These are phyloP conservation scores for Terebella lapidaria DNA, from an alignment of 2,888 invertebrate genomes.

Conservation along the genomic window DNA sequence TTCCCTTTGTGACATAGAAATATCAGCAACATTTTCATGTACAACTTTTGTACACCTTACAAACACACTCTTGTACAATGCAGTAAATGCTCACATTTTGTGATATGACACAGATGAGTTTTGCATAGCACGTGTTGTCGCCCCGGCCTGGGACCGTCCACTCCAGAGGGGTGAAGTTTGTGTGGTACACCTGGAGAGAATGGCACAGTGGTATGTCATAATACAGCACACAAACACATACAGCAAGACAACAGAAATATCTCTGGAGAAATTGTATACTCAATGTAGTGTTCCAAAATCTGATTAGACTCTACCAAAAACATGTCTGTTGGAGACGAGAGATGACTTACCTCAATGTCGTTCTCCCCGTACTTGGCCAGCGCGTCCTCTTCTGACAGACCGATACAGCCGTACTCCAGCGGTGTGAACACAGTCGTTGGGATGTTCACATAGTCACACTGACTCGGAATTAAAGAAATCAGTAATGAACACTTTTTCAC, in stretches of 20 bases:
- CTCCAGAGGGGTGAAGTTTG: constrained; percentile 90
- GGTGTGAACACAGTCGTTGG: constrained; percentile 49
- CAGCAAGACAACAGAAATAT: no score
- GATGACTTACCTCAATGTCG: constrained; percentile 34
- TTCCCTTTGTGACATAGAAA: no score
- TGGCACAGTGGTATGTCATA: no score
- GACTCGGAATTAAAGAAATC: no score
- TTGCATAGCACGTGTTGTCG: constrained; percentile 84
- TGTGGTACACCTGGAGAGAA: constrained; percentile 70
- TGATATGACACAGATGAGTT: constrained; percentile 62
- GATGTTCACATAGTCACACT: constrained; percentile 39
- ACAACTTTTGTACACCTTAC: no score
- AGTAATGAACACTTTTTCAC: not conserved
- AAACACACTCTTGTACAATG: no score
- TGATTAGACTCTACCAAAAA: no score
- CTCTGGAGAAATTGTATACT: no score
- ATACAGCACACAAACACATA: no score
- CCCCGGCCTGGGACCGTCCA: constrained; percentile 87
- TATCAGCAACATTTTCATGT: no score
- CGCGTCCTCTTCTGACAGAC: constrained; percentile 41
- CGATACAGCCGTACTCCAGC: constrained; percentile 41
- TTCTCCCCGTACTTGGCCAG: constrained; percentile 29
- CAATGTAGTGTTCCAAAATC: no score
- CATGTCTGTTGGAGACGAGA: no score
- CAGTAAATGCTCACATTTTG: constrained; percentile 48